Evolutionary conservation across 2,113 vertebrate species (phyloP), one percentile per base, ranked within the genome.

Genomic region (Collichthys lucidus): DNA sequence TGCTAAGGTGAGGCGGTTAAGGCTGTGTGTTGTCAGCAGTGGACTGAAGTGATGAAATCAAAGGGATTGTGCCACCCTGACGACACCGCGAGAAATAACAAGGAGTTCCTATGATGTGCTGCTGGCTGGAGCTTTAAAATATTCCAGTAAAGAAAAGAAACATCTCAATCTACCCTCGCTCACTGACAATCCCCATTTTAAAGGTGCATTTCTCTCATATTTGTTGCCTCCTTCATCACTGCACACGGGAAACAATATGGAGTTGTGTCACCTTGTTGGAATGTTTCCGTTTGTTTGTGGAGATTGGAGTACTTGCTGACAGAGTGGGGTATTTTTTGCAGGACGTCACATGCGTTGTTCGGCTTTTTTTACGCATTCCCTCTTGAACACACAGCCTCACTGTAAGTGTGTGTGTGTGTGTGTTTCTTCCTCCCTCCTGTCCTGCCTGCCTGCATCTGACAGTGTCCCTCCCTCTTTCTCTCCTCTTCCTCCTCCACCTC

Each of bases 391-490:
- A 46, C 82, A 20, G 62, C 9, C 17, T 12, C 22, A 46, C 72
- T 61, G 69, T 60, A 15, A 35, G n/a, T 11, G 50, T 49, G 72
- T 17, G 40, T 57, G 42, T 26, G 68, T 29, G 35, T 19, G 55
- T 17, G 53, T 52, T 56, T 44, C 69, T 31, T 78, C 76, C 64
- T 83, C 59, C 74, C 59, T 83, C 78, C 35, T 79, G 66, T 83
- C 78, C 35, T 79, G 66, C 63, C 80, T 85, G 72, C 14, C 69
- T 66, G 86, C 90, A 89, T 89, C 87, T 91, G 90, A 91, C 88
- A 90, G 86, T 7, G 85, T 88, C 89, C 88, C 91, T 93, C 92
- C 91, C 90, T 89, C 90, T 81, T 70, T 74, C 79, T 72, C 77
- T 84, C 35, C 77, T 70, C 83, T 20, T 40, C 60, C 72, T 71